Conservation (phyloP, 2,113 vertebrate genomes). For the Otocyon megalotis region DNA sequence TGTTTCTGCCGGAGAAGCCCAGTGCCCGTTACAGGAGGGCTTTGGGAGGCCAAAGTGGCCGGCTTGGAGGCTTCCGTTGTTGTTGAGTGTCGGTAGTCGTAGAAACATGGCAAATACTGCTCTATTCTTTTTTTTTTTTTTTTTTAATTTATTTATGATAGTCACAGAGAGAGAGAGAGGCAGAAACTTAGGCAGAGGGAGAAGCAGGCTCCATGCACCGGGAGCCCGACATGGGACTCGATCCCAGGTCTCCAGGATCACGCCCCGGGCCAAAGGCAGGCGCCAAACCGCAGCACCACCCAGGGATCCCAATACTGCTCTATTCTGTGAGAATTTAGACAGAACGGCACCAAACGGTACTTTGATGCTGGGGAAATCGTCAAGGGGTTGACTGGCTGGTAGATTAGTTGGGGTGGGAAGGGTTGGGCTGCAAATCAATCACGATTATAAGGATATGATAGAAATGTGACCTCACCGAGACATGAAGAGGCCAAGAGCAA, state of each 20-base stretch:
- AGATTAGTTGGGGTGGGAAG: background rate
- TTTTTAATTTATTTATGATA: too few relatives aligned
- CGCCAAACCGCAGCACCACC: too few relatives aligned
- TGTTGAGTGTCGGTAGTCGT: background rate
- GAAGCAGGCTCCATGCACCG: too few relatives aligned
- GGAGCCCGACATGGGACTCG: too few relatives aligned
- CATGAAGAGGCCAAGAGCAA: background rate
- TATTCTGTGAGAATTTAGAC: background rate
- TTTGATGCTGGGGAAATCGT: background rate
- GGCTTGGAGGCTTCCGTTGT: background rate
- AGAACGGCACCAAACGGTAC: background rate
- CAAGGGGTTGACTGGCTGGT: background rate
- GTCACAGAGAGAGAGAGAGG: too few relatives aligned
- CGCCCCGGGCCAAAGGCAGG: too few relatives aligned
- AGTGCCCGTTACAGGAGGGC: background rate
- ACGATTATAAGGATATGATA: background rate
- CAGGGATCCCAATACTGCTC: background rate
- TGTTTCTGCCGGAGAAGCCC: background rate
- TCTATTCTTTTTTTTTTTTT: too few relatives aligned
- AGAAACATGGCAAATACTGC: background rate
- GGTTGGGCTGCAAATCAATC: background rate
- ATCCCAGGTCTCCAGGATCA: too few relatives aligned
- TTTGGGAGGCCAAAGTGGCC: background rate
- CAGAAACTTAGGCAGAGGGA: too few relatives aligned
- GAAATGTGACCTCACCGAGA: background rate